Evolutionary conservation across 2,113 vertebrate genomes (phyloP).

Genomic region (Muntiacus reevesi): DNA sequence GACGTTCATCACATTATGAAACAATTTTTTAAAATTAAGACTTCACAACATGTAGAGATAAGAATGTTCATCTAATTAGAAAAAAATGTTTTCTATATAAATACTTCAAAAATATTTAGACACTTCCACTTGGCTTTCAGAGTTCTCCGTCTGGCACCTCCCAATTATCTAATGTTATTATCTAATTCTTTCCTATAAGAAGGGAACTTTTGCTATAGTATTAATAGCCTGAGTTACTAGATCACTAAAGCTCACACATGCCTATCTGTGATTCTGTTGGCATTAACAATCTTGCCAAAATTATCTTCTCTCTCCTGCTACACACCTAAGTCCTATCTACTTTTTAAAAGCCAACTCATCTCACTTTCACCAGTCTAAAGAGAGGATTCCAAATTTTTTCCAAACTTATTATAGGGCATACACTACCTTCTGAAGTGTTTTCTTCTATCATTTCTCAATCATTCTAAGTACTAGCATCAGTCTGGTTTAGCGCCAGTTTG

Average conservation of each 20-base stretch:
- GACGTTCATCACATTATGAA: neutral
- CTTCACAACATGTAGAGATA: neutral
- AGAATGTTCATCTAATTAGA: neutral
- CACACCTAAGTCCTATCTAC: neutral
- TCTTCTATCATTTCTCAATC: neutral
- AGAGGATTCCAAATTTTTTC: neutral
- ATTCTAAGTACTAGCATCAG: neutral
- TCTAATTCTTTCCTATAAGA: neutral
- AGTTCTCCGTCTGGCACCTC: neutral
- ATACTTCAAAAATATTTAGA: neutral
- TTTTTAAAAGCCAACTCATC: neutral
- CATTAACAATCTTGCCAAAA: neutral
- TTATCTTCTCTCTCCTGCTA: neutral
- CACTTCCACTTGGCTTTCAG: neutral
- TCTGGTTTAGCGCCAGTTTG: neutral
- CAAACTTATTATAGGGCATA: accelerated
- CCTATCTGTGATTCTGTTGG: neutral
- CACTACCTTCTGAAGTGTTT: neutral
- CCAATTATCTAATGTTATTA: neutral
- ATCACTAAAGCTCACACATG: accelerated
- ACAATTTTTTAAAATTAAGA: neutral
- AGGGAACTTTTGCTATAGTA: neutral
- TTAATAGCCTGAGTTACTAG: neutral
- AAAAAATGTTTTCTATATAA: neutral
- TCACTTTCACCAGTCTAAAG: neutral